These are phyloP conservation scores for Boulengeromyrus knoepffleri DNA, from an alignment of 2,113 vertebrate genomes.

Conservation along the genomic window DNA sequence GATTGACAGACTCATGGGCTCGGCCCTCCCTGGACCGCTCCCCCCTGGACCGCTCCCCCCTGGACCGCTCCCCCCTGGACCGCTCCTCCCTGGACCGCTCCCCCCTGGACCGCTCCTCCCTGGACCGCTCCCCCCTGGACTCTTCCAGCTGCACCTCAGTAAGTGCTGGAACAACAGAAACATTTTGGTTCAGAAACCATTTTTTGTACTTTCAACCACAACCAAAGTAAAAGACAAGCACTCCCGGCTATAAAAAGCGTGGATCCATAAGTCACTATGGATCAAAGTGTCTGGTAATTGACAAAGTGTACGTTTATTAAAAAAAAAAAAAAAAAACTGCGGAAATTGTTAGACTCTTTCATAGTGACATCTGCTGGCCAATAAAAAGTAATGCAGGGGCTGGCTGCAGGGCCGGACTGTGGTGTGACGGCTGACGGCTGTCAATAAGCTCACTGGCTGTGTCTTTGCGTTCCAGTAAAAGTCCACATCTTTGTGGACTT, in stretches of 20 bases:
- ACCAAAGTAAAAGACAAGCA: background rate
- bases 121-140: conserved; percentile 54
- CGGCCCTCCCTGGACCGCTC: conserved; percentile 42
- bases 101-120: conserved; percentile 41
- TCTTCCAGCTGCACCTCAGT: conserved; percentile 54
- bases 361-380: background rate
- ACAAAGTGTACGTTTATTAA: background rate
- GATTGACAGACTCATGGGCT: conserved; percentile 38
- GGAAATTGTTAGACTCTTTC: background rate
- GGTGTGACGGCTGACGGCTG: background rate
- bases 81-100: conserved; percentile 57
- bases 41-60: conserved; percentile 53
- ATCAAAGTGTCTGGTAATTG: background rate
- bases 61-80: conserved; percentile 37
- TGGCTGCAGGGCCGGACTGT: background rate
- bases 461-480: background rate
- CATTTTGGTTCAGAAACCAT: background rate
- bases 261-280: background rate
- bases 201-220: background rate
- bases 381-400: background rate
- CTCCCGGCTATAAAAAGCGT: background rate
- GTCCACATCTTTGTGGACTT: background rate
- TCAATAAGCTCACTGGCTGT: background rate
- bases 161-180: conserved; percentile 16
- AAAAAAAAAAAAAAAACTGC: background rate